Evolutionary conservation across 2,797 vertebrate species (phyloP), one percentile per base, ranked within the genome.

Genomic region (Otolemur crassicaudatus): DNA sequence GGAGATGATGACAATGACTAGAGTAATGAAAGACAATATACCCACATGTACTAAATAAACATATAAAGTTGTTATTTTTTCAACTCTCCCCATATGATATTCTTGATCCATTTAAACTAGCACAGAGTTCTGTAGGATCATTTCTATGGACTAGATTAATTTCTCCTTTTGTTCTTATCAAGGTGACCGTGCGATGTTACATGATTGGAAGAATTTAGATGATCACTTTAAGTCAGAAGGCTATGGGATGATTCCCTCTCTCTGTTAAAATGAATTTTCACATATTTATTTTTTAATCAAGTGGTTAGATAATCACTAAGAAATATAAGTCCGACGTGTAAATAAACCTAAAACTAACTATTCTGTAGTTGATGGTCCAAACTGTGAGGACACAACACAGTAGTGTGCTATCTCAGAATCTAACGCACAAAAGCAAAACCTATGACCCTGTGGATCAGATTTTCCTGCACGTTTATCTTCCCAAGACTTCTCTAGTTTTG

Each of bases 351-450:
- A 73, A 6, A 77, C 19, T 77, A 73, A 75, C 37, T 79, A 5
- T 61, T 87, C 69, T 85, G 43, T 46, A 73, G 84, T n/a, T 84
- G 43, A 29, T 7, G 9, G 37, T 70, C 58, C 89, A 96, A 16
- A 86, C 37, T 25, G 37, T 40, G 25, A 84, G 16, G 93, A 89
- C 46, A 27, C 7, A 11, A 65, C 65, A 11, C 7, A 40, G 63
- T 13, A 12, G 70, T 77, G 84, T 75, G 46, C 85, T 79, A 29
- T 63, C 85, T 92, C 72, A 61, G 29, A 46, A n/a, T 77, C 80
- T 92, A 69, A 80, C 91, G 70, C 76, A 82, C 83, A 93, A 91
- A 94, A 83, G 93, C 83, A 87, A 60, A 97, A 90, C 94, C 76
- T 70, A 5, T 31, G 56, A 95, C 79, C 87, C 80, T 4, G 3